Percentiles rank a stretch among this genome's conserved stretches.
Conservation (phyloP, 2,888 invertebrate species). For the Biston stratarius region DNA sequence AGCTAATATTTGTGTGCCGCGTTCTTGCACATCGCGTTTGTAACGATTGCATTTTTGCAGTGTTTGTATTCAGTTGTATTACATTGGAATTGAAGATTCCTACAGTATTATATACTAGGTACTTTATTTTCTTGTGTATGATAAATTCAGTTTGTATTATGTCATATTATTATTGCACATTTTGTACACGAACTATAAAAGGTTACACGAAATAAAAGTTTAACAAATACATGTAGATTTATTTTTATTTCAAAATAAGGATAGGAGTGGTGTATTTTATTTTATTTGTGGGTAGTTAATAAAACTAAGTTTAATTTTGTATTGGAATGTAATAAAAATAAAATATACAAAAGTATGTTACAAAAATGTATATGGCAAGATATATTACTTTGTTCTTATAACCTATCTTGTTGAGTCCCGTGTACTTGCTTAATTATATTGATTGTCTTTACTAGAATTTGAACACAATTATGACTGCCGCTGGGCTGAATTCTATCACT, state of each 20-base stretch:
- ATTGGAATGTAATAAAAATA: neutral
- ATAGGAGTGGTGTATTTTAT: too few species aligned
- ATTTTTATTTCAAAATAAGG: conserved; percentile 27
- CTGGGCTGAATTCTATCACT: neutral
- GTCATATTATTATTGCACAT: conserved; percentile 82
- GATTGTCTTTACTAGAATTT: neutral
- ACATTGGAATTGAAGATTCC: conserved; percentile 51
- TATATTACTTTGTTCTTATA: neutral
- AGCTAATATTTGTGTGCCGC: too few species aligned
- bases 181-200: conserved; percentile 80
- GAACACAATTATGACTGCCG: conserved; percentile 7
- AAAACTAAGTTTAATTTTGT: neutral
- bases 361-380: neutral
- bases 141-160: conserved; percentile 73
- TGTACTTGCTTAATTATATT: neutral
- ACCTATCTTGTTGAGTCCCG: neutral
- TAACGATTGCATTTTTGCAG: neutral
- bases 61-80: conserved; percentile 25
- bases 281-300: neutral
- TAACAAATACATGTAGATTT: conserved; percentile 52
- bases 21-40: neutral
- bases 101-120: conserved; percentile 64
- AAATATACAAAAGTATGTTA: neutral
- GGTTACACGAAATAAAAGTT: conserved; percentile 80
- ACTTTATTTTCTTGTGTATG: conserved; percentile 69